A percentile compares a stretch with the other conserved stretches of the same genome.
These are phyloP conservation scores for Papilio machaon DNA, from an alignment of 1,140 invertebrate genomes.

Conservation along the genomic window DNA sequence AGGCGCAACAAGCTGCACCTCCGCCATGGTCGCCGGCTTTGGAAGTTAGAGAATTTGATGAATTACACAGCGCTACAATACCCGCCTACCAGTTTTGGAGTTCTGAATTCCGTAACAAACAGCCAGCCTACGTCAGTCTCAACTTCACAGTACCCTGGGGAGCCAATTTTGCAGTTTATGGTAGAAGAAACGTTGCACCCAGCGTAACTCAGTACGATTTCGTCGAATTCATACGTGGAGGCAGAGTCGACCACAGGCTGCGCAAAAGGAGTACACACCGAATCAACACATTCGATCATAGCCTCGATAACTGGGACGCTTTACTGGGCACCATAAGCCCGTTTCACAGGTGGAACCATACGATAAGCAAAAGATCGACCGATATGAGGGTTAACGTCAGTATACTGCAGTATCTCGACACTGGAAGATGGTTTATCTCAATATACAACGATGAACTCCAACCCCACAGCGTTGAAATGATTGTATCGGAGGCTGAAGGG, in stretches of 20 bases:
- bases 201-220: slow-evolving; percentile 98
- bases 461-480: slow-evolving; percentile 90
- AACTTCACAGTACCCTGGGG: slow-evolving; percentile 95
- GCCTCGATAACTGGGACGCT: slow-evolving; percentile 67
- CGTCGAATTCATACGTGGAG: slow-evolving; percentile 94
- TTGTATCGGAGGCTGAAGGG: slow-evolving; percentile 92
- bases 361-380: slow-evolving; percentile 83
- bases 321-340: slow-evolving; percentile 80
- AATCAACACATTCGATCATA: slow-evolving; percentile 62
- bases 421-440: slow-evolving; percentile 96
- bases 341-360: slow-evolving; percentile 83
- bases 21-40: slow-evolving; percentile 90
- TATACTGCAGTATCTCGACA: slow-evolving; percentile 93
- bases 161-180: slow-evolving; percentile 96
- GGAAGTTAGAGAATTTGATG: slow-evolving; percentile 91
- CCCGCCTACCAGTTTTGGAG: slow-evolving; percentile 96
- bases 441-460: slow-evolving; percentile 97
- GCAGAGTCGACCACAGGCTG: slow-evolving; percentile 88
- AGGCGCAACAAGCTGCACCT: slow-evolving; percentile 85
- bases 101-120: slow-evolving; percentile 93
- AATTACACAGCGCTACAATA: slow-evolving; percentile 90
- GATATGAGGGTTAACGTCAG: slow-evolving; percentile 92
- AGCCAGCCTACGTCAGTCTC: slow-evolving; percentile 93
- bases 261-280: slow-evolving; percentile 69
- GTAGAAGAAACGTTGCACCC: slow-evolving; percentile 94